A percentile compares a stretch with the other conserved stretches of the same genome.
phyloP scores from a whole-genome alignment of 2,113 vertebrate genomes.

The Channa argus region DNA sequence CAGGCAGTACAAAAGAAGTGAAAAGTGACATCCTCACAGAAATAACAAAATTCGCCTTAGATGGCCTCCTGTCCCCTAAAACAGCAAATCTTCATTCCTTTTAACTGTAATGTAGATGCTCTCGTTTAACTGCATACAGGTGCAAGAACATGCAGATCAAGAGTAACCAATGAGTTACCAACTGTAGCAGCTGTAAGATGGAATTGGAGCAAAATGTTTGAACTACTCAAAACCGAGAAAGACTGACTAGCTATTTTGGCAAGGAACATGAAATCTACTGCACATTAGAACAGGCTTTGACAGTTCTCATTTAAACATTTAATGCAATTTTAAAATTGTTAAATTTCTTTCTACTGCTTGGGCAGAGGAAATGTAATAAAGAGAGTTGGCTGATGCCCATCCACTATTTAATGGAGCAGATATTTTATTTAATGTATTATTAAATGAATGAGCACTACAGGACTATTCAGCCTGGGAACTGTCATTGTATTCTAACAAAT shows the following conservation, averaged over 20 bases:
- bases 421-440: constrained; percentile 16
- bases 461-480: constrained; percentile 22
- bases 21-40: neutral
- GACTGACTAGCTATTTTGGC: neutral
- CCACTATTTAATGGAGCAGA: neutral
- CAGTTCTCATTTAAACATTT: neutral
- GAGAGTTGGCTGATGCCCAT: neutral
- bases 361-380: constrained; percentile 16
- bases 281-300: neutral
- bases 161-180: too few relatives aligned
- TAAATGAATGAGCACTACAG: constrained; percentile 23
- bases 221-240: neutral
- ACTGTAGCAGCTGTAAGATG: too few relatives aligned
- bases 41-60: neutral
- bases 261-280: neutral
- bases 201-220: too few relatives aligned
- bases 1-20: neutral
- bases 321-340: neutral
- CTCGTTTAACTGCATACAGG: too few relatives aligned
- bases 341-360: neutral
- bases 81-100: too few relatives aligned
- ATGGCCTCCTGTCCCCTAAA: too few relatives aligned
- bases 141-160: too few relatives aligned
- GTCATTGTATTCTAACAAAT: constrained; percentile 33
- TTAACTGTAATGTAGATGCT: too few relatives aligned